Conservation (phyloP, 1,140 invertebrate genomes). For the Agrypnia vestita region DNA sequence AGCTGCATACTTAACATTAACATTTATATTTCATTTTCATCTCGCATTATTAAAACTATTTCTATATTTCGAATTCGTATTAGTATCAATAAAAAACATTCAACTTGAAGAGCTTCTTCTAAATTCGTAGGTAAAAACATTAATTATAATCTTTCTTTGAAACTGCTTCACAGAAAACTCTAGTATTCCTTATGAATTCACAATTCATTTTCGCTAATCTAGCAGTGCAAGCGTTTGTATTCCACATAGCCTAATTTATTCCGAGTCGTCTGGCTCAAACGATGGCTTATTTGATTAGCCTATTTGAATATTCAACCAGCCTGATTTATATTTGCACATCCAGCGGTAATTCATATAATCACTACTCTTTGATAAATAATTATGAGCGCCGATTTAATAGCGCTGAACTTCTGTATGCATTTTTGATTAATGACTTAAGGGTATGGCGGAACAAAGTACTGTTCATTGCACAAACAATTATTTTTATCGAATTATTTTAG, state of each 20-base stretch:
- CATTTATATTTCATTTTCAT: no score
- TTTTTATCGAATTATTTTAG: no score
- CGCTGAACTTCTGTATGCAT: conserved; percentile 52
- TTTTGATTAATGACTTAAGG: conserved; percentile 48
- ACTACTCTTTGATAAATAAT: conserved; percentile 56
- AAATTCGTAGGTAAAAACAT: no score
- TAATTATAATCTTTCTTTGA: no score
- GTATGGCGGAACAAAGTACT: not conserved
- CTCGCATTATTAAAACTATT: no score
- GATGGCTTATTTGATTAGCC: conserved; percentile 55
- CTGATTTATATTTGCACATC: conserved; percentile 53
- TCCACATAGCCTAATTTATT: conserved; percentile 54
- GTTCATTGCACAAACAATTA: no score
- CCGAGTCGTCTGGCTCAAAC: conserved; percentile 52
- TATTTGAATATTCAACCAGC: conserved; percentile 57
- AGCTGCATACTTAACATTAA: no score
- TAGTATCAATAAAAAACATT: no score
- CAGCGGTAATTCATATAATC: conserved; percentile 40
- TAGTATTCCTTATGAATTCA: conserved; percentile 19
- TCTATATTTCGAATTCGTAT: no score
- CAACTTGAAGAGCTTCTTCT: no score
- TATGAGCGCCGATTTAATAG: conserved; percentile 43
- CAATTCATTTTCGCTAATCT: conserved; percentile 34
- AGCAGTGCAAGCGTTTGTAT: conserved; percentile 44
- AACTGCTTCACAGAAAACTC: not conserved